These are phyloP conservation scores for Thripadectes ignobilis DNA, from an alignment of 2,797 vertebrate species.

Conservation along the genomic window DNA sequence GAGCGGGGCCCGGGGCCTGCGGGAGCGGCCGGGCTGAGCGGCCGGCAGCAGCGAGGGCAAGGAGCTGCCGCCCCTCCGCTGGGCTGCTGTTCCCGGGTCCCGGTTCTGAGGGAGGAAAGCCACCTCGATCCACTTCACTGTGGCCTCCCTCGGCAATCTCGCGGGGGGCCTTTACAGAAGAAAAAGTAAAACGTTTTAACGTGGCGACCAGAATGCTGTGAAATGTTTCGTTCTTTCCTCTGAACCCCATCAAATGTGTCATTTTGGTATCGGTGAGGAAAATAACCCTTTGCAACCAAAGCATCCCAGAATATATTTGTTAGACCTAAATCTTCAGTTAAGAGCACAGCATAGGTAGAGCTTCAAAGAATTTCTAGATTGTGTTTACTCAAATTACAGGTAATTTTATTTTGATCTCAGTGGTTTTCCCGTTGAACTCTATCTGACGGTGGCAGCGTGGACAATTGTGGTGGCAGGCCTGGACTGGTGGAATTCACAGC, in stretches of 20 bases:
- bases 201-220: background rate
- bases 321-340: background rate
- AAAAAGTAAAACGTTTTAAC: background rate
- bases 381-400: background rate
- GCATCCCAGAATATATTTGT: fast-evolving
- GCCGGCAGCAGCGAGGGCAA: too few species aligned
- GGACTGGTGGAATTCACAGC: background rate
- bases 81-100: background rate
- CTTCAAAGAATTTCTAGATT: background rate
- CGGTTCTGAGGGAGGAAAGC: background rate
- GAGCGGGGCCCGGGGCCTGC: too few species aligned
- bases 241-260: background rate
- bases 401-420: background rate
- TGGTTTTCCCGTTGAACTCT: background rate
- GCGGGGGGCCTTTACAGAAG: background rate
- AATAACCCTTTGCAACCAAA: background rate
- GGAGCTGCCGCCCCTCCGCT: background rate
- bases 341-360: fast-evolving
- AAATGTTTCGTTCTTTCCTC: background rate
- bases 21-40: too few species aligned
- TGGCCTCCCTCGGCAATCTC: background rate
- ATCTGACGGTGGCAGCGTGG: fast-evolving
- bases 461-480: background rate
- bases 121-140: background rate
- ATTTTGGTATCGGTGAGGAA: background rate